These are phyloP conservation scores for Phrynocephalus versicolor DNA, from an alignment of 2,113 vertebrate species.

Conservation along the genomic window DNA sequence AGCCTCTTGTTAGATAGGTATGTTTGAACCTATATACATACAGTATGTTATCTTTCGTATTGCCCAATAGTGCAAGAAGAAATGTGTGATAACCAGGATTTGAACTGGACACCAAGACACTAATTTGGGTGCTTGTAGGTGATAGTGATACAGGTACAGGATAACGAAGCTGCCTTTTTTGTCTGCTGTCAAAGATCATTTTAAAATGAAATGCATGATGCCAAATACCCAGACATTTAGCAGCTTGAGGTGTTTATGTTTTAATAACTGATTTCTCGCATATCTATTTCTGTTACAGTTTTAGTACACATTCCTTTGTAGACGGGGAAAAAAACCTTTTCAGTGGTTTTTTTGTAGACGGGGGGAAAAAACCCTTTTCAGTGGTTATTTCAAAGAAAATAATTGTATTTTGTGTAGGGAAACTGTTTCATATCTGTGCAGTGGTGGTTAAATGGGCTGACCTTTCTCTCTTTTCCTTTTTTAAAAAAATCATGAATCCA, in stretches of 20 bases:
- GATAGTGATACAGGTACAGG: not conserved
- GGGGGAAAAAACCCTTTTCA: not conserved
- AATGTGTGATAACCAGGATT: not conserved
- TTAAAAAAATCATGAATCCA: constrained; percentile 62
- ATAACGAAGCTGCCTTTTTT: not conserved
- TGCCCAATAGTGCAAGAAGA: not conserved
- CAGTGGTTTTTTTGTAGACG: not conserved
- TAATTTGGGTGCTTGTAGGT: not conserved
- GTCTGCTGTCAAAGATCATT: not conserved
- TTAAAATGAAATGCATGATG: not conserved
- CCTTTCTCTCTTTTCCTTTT: constrained; percentile 56
- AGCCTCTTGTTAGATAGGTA: not conserved
- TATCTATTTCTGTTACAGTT: not conserved
- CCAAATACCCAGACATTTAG: not conserved
- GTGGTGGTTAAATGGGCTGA: constrained; percentile 52
- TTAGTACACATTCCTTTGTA: not conserved
- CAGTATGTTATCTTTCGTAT: not conserved
- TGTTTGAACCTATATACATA: not conserved
- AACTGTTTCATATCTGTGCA: constrained; percentile 34
- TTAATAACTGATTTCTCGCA: not conserved
- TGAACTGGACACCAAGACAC: not conserved
- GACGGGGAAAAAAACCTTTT: not conserved
- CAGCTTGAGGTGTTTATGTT: not conserved
- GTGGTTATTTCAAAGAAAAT: constrained; percentile 42
- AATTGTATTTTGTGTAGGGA: constrained; percentile 47